These are phyloP conservation scores for Drosophila ananassae DNA, from an alignment of 1,140 invertebrate species.

Conservation along the genomic window DNA sequence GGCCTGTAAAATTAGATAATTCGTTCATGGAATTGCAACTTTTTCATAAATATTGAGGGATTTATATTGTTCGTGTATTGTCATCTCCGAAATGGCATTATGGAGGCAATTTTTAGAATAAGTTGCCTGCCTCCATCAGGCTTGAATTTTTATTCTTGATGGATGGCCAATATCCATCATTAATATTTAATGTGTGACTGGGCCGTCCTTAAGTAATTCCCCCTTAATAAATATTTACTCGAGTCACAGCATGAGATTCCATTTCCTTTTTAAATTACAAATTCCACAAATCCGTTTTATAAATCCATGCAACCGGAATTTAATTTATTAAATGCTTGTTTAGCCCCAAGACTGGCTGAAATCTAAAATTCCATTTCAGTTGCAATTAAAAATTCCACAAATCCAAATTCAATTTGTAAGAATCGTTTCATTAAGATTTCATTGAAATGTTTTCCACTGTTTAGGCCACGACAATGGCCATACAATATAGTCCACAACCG, in stretches of 20 bases:
- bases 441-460: slow-evolving; percentile 49
- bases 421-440: slow-evolving; percentile 47
- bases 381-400: slow-evolving; percentile 45
- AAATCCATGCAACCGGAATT: background rate
- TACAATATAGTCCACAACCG: slow-evolving; percentile 26
- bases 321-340: background rate
- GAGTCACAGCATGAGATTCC: background rate
- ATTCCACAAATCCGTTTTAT: background rate
- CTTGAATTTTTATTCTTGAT: background rate
- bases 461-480: slow-evolving; percentile 43
- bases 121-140: no score
- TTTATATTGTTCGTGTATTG: slow-evolving; percentile 6
- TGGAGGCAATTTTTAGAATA: no score
- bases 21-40: background rate
- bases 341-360: slow-evolving; percentile 5
- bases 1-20: slow-evolving; percentile 31
- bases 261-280: background rate
- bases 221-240: background rate
- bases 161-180: background rate
- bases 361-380: slow-evolving; percentile 24
- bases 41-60: slow-evolving; percentile 23
- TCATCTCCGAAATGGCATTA: no score
- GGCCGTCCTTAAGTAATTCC: background rate
- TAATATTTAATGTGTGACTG: background rate
- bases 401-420: slow-evolving; percentile 39